Evolutionary conservation across 2,113 vertebrate genomes (phyloP).

Genomic region (Meleagris gallopavo): DNA sequence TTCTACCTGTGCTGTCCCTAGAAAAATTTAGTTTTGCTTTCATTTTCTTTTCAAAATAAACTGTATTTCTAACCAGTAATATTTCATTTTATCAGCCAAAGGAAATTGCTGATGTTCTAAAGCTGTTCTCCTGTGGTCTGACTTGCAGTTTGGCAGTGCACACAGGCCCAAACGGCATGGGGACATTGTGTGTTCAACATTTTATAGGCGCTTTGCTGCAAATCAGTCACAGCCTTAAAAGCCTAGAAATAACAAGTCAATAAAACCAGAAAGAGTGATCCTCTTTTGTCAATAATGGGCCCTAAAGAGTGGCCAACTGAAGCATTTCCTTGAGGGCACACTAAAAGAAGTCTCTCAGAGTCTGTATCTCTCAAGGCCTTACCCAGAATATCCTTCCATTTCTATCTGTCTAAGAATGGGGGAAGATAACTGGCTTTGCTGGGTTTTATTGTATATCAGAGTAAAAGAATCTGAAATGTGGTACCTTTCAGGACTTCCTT

Average conservation of each 20-base stretch:
- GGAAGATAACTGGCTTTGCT: not conserved
- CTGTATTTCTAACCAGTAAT: not conserved
- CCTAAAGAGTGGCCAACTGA: not conserved
- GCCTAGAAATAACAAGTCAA: not conserved
- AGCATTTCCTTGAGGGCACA: not conserved
- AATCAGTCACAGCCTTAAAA: not conserved
- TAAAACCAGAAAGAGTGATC: not conserved
- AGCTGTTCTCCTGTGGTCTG: not conserved
- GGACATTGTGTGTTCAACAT: accelerated
- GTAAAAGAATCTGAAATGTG: constrained; percentile 8
- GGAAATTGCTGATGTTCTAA: not conserved
- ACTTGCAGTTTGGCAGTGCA: not conserved
- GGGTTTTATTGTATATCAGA: constrained; percentile 16
- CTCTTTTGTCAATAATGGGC: not conserved
- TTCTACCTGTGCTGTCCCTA: not conserved
- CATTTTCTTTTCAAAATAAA: not conserved
- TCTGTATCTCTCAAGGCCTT: not conserved
- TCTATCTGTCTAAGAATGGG: not conserved
- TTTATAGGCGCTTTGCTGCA: not conserved
- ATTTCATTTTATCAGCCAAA: not conserved
- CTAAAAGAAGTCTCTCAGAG: not conserved
- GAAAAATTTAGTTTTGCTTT: not conserved
- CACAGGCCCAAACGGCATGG: not conserved
- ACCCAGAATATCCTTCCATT: not conserved
- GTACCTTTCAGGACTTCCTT: not conserved